Evolutionary conservation across 2,113 vertebrate genomes (phyloP).

Genomic region (Dascyllus trimaculatus): DNA sequence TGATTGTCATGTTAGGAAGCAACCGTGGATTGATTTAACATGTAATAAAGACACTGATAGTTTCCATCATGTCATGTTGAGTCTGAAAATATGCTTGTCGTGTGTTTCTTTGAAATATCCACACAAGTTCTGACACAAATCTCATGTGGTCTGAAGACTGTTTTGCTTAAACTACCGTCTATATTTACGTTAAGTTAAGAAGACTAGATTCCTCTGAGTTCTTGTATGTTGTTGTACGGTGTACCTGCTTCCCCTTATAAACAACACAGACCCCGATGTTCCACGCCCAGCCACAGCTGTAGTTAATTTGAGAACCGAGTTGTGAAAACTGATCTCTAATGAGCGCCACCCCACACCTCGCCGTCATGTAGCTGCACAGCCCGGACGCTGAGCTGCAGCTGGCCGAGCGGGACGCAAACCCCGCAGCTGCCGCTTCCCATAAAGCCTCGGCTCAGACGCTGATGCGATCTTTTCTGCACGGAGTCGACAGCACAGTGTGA

Average conservation of each 20-base stretch:
- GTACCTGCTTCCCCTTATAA: not conserved
- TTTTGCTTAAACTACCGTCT: no score
- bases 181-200: no score
- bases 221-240: not conserved
- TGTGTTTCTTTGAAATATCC: no score
- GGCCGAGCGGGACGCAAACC: not conserved
- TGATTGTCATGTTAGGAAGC: no score
- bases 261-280: not conserved
- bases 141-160: no score
- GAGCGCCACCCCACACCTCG: not conserved
- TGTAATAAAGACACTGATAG: no score
- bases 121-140: no score
- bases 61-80: no score
- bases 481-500: not conserved
- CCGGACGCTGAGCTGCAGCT: not conserved
- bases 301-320: not conserved
- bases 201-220: no score
- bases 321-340: slow-evolving; percentile 13
- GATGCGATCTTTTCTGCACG: not conserved
- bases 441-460: not conserved
- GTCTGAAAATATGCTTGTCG: no score
- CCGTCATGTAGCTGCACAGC: not conserved
- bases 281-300: not conserved
- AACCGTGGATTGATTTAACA: no score
- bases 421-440: not conserved